Evolutionary conservation across 1,140 invertebrate genomes (phyloP), one percentile per base, ranked within the genome.

Genomic region (Helicoverpa armigera): DNA sequence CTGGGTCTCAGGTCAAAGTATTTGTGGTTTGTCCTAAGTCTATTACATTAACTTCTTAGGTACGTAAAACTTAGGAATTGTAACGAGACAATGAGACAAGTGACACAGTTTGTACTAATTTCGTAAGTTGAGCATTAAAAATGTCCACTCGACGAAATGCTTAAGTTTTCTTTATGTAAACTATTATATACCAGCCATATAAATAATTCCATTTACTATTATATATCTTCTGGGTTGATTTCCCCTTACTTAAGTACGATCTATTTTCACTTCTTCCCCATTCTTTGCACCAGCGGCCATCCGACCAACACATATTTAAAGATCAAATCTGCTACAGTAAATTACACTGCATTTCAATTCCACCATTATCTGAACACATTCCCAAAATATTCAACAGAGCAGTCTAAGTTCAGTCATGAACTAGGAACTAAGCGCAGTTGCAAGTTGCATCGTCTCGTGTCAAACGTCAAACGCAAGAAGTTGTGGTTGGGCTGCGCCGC

Each of bases 1-100:
- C 69, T 35, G 61, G 48, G 18, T 58, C 54, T 23, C 69, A 43
- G 74, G 74, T 70, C 74, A 77, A 61, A 74, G 74, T 54, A 81
- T 81, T 81, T 77, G 74, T 72, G 60, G 48, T 51, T 50, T 16
- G 65, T 58, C 70, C 79, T 69, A 75, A 63, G n/a, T 29, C 13
- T 29, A 29, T 53, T 70, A 70, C 67, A 53, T 70, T 70, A 70
- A 18, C 18, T 29, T 53, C 35, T 35, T 23, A 23, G 48, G 23
- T 69, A 69, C 65, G 65, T 29, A 51, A 51, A 51, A 13, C 16
- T n/a, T 65, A 65, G 14, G 51, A 51, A 29, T 69, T 48, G 29
- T 51, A 18, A 2, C 48, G 16, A 29, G 23, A 23, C 23, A 53
- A 18, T 11, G 61, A 65, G 61, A 16, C 11, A 29, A 65, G 29